Conservation (phyloP, 2,797 vertebrate species). For the Hipposideros larvatus region DNA sequence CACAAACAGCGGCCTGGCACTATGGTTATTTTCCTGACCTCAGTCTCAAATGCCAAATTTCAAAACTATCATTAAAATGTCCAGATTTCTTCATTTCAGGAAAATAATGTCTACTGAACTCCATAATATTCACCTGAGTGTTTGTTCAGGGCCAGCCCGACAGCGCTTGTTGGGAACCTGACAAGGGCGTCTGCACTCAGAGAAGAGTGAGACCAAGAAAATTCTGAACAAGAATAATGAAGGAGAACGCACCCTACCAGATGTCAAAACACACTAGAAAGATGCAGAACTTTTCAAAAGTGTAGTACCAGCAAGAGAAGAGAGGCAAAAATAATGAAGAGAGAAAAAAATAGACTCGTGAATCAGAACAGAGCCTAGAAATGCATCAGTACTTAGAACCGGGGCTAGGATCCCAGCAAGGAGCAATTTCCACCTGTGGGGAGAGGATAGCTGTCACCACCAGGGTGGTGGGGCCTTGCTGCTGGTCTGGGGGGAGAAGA, state of each 20-base stretch:
- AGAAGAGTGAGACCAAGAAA: neutral
- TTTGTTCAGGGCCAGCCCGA: neutral
- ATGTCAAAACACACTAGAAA: neutral
- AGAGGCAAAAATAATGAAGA: neutral
- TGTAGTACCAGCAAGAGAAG: neutral
- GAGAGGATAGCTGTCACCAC: too few species aligned
- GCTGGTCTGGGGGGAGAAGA: fast-evolving
- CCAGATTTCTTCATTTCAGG: slow-evolving; percentile 62
- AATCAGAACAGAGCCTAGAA: neutral
- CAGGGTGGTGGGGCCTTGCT: fast-evolving
- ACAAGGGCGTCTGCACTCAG: neutral
- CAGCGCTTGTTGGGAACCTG: neutral
- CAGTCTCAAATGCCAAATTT: slow-evolving; percentile 37
- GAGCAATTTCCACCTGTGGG: fast-evolving
- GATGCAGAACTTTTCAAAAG: neutral
- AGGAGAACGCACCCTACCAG: neutral
- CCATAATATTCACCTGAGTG: neutral
- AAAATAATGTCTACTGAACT: slow-evolving; percentile 47
- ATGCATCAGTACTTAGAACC: neutral
- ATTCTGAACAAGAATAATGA: neutral
- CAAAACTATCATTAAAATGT: slow-evolving; percentile 61
- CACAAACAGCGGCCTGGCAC: neutral
- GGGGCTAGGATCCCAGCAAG: neutral
- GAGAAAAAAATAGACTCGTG: neutral
- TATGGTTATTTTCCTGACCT: slow-evolving; percentile 60